Percentiles rank a stretch among this genome's conserved stretches.
Conservation (phyloP, 2,888 invertebrate species). For the Orthosia incerta region DNA sequence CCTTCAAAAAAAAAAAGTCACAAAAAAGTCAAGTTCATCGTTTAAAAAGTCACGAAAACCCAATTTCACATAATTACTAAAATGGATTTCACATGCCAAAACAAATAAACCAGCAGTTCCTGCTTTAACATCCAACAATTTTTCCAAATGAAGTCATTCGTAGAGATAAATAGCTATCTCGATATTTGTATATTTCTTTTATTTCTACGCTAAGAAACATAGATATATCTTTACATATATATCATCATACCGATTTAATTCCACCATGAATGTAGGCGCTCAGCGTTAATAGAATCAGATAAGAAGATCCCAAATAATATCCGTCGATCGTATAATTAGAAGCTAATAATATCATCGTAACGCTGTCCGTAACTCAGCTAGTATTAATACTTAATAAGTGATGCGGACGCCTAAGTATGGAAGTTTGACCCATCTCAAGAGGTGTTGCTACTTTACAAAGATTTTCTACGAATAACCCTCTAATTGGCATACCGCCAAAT, state of each 20-base stretch:
- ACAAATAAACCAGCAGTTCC: constrained; percentile 18
- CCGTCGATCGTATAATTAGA: constrained; percentile 44
- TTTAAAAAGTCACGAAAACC: not conserved
- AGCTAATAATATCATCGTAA: constrained; percentile 38
- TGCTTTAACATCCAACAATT: constrained; percentile 32
- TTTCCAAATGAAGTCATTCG: constrained; percentile 33
- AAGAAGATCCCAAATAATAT: constrained; percentile 43
- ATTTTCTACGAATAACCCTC: constrained; percentile 1
- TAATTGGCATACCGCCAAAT: constrained; percentile 11
- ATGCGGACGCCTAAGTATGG: not conserved
- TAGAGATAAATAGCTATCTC: constrained; percentile 37
- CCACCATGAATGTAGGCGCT: constrained; percentile 18
- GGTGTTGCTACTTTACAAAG: not conserved
- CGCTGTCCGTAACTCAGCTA: constrained; percentile 18
- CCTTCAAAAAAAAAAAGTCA: too few species aligned
- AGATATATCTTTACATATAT: constrained; percentile 23
- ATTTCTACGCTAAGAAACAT: constrained; percentile 7
- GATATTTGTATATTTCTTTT: constrained; percentile 8
- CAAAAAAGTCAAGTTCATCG: too few species aligned
- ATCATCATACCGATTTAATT: constrained; percentile 36
- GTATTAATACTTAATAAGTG: constrained; percentile 17
- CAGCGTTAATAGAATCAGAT: constrained; percentile 52
- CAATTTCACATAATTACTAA: not conserved
- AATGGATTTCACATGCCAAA: not conserved
- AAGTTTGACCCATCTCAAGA: not conserved